Evolutionary conservation across 2,113 vertebrate genomes (phyloP), one percentile per base, ranked within the genome.

Genomic region (Microcebus lehilahytsara): DNA sequence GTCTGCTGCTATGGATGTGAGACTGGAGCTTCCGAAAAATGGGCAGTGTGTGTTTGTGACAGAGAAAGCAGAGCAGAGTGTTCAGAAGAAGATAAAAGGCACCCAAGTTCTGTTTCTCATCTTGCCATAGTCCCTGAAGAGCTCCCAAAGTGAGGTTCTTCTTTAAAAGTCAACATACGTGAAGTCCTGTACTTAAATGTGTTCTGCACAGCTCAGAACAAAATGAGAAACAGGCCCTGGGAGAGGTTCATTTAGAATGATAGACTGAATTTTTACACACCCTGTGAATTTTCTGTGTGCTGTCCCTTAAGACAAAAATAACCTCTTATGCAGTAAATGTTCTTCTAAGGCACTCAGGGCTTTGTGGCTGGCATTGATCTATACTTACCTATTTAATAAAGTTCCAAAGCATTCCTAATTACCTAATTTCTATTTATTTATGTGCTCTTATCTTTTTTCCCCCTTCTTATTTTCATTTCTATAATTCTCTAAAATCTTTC

Each of bases 181-280:
- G 60, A 93, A 85, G 53, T 67, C 71, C 67, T 84, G 6, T 30
- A 93, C 86, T 97, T 93, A 46, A 69, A n/a, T 93, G 64, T 72
- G 40, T 53, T 96, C 64, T 58, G 37, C 69, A n/a, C 10, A n/a
- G 67, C 46, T 94, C 37, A 37, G 75, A 96, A 90, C 9, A 0
- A 96, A 96, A 94, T 90, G 71, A 96, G 85, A 95, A 97, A 78
- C 40, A 81, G 87, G 42, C 27, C 25, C 75, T 58, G 30, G 60
- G 51, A 89, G 83, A 96, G 75, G 19, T 49, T 42, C 9, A 9
- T 86, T 95, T 71, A 92, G 40, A 66, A 87, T 40, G 79, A 84
- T 6, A 64, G 75, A 77, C 34, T 79, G 64, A 88, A 74, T 51
- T 89, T 91, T 85, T 51, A 94, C 16, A 85, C 9, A 84, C 40